Conservation (phyloP, 1,140 invertebrate genomes). For the Caenorhabditis remanei region DNA sequence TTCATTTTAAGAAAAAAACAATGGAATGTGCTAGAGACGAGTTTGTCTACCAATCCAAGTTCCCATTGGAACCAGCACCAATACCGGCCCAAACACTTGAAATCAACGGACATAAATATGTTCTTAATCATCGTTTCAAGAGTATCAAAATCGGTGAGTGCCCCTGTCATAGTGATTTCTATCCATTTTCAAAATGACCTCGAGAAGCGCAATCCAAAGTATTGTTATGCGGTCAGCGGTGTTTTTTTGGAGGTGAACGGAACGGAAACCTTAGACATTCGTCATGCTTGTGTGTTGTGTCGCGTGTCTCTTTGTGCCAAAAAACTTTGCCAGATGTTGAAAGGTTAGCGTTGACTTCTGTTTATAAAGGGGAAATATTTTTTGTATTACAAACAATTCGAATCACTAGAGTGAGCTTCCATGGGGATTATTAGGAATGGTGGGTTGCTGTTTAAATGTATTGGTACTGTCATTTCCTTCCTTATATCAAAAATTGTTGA, state of each 20-base stretch:
- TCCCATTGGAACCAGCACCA: constrained; percentile 1
- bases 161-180: not conserved
- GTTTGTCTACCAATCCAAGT: constrained; percentile 1
- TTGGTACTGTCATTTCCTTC: too few relatives aligned
- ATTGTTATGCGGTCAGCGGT: not conserved
- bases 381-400: too few relatives aligned
- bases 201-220: not conserved
- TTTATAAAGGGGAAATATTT: too few relatives aligned
- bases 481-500: too few relatives aligned
- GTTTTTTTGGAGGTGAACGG: constrained; percentile 8
- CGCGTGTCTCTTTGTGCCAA: not conserved
- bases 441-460: too few relatives aligned
- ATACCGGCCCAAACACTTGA: constrained; percentile 11
- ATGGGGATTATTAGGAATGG: too few relatives aligned
- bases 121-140: constrained; percentile 21
- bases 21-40: constrained; percentile 14
- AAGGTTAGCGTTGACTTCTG: constrained; percentile 13
- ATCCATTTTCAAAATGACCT: constrained; percentile 1
- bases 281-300: constrained; percentile 38
- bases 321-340: constrained; percentile 28
- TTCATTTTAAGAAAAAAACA: not conserved
- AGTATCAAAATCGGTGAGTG: constrained; percentile 37
- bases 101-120: constrained; percentile 26
- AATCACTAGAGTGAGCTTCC: too few relatives aligned
- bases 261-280: constrained; percentile 1